Evolutionary conservation across 2,797 vertebrate species (phyloP).

Genomic region (Malacoraja senta): DNA sequence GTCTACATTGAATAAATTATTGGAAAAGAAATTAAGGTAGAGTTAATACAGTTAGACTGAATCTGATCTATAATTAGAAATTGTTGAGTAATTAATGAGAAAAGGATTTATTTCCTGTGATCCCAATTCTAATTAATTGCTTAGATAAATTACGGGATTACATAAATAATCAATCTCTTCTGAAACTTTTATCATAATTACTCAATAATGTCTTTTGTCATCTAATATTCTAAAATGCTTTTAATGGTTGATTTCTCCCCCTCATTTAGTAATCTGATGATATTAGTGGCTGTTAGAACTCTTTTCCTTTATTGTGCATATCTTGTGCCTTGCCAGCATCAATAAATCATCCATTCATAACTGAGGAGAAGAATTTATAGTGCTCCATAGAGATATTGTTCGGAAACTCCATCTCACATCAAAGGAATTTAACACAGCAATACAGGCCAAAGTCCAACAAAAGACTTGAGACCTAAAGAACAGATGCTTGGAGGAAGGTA

Average conservation of each 20-base stretch:
- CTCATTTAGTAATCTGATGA: neutral
- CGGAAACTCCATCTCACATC: too few relatives aligned
- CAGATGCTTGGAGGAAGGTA: too few relatives aligned
- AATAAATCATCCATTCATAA: neutral
- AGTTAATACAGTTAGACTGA: neutral
- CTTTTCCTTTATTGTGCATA: neutral
- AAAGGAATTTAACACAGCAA: too few relatives aligned
- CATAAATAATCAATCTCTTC: constrained; percentile 13
- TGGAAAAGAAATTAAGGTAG: neutral
- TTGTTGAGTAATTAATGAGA: constrained; percentile 25
- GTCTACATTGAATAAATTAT: neutral
- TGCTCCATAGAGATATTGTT: neutral
- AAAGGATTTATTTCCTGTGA: constrained; percentile 28
- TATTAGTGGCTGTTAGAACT: neutral
- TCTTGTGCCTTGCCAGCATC: neutral
- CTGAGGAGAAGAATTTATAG: neutral
- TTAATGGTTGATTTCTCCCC: neutral
- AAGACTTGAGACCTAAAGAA: too few relatives aligned
- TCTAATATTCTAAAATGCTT: neutral
- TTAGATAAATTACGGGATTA: neutral
- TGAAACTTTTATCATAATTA: neutral
- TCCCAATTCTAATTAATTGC: constrained; percentile 6
- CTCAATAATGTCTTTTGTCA: neutral
- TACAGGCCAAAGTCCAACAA: too few relatives aligned
- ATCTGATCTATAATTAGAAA: constrained; percentile 3